Evolutionary conservation across 2,113 vertebrate genomes (phyloP), one percentile per base, ranked within the genome.

Genomic region (Calidris pygmaea): DNA sequence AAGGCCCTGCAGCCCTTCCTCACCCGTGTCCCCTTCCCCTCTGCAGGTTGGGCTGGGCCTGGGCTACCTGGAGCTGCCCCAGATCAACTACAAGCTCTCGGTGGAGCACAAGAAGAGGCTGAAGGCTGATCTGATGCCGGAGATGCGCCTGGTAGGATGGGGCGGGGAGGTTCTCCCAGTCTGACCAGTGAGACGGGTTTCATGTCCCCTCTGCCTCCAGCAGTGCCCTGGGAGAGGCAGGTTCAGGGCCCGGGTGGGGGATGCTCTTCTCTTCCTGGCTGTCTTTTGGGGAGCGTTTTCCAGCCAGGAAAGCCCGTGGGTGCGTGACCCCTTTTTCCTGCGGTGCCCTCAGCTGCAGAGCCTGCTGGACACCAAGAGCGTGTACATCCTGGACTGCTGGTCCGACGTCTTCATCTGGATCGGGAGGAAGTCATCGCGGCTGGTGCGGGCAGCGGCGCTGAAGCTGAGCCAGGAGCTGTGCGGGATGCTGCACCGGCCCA

Each of bases 381-480:
- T 99, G 35, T 99, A 99, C 98, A 98, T 99, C 97, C 97, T 99
- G 96, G 99, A 99, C 98, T 99, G 99, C 94, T 99, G 99, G 99
- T 99, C 99, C 0, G 99, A 99, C 0, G 98, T 99, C 65, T 99
- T 99, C 97, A 99, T 99, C 97, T 99, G 99, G 99, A 99, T 99
- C 1, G 99, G 99, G 66, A 98, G 99, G 87, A 99, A 99, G 93
- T 99, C 99, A 0, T 98, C 99, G 0, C 98, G 99, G 71, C 98
- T 99, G 65, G 99, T 99, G 75, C 98, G 99, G 50, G 99, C 99
- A 0, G 99, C 99, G 0, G 99, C 99, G 3, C 98, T 99, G 72
- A 99, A 99, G 92, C 98, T 99, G 95, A 99, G 99, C 74, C 99
- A 99, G 98, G 99, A 99, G 97, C 98, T 99, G 83, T 99, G 99